A percentile compares a stretch with the other conserved stretches of the same genome.
Evolutionary conservation across 2,888 invertebrate genomes (phyloP).

Genomic region (Erebia ligea): DNA sequence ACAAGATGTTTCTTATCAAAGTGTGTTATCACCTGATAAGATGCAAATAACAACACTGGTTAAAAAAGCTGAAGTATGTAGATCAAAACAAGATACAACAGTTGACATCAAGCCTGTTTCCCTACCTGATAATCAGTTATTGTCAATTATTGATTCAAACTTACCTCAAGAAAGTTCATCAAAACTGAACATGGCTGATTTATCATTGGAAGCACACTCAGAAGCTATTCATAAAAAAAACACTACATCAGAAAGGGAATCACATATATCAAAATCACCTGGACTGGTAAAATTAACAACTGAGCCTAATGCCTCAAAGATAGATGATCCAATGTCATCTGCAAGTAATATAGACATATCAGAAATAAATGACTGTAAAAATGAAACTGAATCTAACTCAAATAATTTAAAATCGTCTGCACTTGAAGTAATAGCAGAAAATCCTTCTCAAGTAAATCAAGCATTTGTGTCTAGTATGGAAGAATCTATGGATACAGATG

Average conservation of each 20-base stretch:
- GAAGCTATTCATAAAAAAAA: background rate
- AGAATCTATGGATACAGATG: slow-evolving; percentile 1
- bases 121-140: background rate
- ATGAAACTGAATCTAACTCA: background rate
- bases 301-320: background rate
- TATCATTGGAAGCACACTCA: background rate
- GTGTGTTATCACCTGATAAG: background rate
- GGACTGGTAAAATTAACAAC: background rate
- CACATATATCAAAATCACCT: background rate
- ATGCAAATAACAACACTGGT: background rate
- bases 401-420: background rate
- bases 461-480: background rate
- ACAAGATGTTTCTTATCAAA: background rate
- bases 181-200: background rate
- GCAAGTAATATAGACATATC: background rate
- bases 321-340: background rate
- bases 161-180: background rate
- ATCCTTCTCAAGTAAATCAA: background rate
- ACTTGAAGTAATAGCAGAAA: background rate
- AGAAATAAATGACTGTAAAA: background rate
- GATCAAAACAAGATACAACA: background rate
- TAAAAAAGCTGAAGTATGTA: background rate
- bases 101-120: no score
- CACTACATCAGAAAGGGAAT: background rate
- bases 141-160: background rate